Evolutionary conservation across 1,140 invertebrate species (phyloP), one percentile per base, ranked within the genome.

Genomic region (Eriocheir sinensis): DNA sequence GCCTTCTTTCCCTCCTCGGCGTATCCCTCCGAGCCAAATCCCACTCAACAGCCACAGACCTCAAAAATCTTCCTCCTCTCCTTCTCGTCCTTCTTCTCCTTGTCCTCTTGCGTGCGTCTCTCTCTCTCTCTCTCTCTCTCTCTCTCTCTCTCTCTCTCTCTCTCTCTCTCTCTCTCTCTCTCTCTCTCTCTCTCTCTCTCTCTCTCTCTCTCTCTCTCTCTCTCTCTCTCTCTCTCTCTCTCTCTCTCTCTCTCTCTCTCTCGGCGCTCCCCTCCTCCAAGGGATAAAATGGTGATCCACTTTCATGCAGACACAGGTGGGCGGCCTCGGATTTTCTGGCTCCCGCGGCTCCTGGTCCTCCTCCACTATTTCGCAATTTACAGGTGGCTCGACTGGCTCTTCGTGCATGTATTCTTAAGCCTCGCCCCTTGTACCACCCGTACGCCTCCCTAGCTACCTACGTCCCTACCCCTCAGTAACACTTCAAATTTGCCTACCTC

Each of bases 281-380:
- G 38, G 38, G 85, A 88, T 88, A 88, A 88, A 88, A 88, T 88
- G 85, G 38, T 88, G 85, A 88, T 88, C 41, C 85, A 88, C 85
- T 88, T 41, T 44, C 85, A 88, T 30, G 36, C 34, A 30, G 38
- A 41, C 85, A 88, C 27, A 40, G 85, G 36, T 36, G 85, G 30
- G 85, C 85, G 27, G n/a, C 60, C 60, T 72, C 27, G 60, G 60
- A 72, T 72, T 72, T 72, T 72, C 60, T 72, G 60, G 60, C 60
- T 72, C 60, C 60, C 60, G 27, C 60, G 6, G 60, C 60, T n/a
- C 60, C n/a, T n/a, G 27, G 60, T 72, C 60, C 60, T 6, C 60
- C 60, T 72, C 27, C 60, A 72, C 60, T 72, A 72, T 72, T 72
- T 72, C 60, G 27, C 60, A 72, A 72, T 72, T 72, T 72, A 72